phyloP scores from a whole-genome alignment of 2,888 invertebrate species.

The Parelbella ahira region DNA sequence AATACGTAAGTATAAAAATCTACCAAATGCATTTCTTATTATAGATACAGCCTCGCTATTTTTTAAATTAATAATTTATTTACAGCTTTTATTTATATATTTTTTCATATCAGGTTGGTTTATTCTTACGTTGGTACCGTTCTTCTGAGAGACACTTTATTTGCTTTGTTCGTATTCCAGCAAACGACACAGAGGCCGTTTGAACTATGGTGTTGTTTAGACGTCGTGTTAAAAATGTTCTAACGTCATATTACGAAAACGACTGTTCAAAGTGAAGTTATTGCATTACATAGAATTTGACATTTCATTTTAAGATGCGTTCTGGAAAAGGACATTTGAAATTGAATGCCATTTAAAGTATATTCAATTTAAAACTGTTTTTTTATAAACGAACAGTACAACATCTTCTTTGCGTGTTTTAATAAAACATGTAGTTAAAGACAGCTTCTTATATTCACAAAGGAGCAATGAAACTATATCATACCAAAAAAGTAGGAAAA shows the following conservation, averaged over 20 bases:
- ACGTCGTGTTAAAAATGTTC: background rate
- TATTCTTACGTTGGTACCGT: conserved; percentile 21
- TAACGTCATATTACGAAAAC: background rate
- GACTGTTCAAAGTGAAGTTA: conserved; percentile 10
- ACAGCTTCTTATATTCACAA: too few species aligned
- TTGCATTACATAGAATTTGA: conserved; percentile 3
- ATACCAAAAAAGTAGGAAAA: too few species aligned
- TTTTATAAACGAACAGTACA: too few species aligned
- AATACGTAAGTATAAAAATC: conserved; percentile 22
- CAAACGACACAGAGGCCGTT: background rate
- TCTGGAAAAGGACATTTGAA: background rate
- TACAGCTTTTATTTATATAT: conserved; percentile 10
- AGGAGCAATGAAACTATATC: too few species aligned
- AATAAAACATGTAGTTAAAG: too few species aligned
- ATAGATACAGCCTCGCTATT: too few species aligned
- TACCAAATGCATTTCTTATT: too few species aligned
- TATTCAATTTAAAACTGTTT: too few species aligned
- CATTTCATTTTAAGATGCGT: conserved; percentile 13
- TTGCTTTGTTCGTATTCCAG: conserved; percentile 7
- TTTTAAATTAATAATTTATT: too few species aligned
- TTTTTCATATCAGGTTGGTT: too few species aligned
- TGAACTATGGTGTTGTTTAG: background rate
- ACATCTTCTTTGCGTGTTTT: too few species aligned
- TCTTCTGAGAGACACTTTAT: conserved; percentile 1
- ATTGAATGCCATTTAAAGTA: too few species aligned